A percentile compares a stretch with the other conserved stretches of the same genome.
phyloP scores from a whole-genome alignment of 2,797 vertebrate species.

The Staurois parvus region DNA sequence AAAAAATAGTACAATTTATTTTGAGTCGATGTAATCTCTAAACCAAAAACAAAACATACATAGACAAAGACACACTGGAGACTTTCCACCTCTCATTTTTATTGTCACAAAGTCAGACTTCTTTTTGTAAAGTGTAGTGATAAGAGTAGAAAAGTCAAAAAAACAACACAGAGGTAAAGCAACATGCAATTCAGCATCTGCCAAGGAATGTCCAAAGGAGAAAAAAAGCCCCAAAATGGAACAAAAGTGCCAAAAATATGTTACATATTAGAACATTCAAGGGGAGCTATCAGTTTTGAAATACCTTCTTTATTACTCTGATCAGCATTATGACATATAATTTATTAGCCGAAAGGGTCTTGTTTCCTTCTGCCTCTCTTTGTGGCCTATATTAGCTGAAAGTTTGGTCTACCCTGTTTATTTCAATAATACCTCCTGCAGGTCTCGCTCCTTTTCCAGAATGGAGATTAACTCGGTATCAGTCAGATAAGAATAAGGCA shows the following conservation, averaged over 20 bases:
- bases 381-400: background rate
- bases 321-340: background rate
- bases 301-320: background rate
- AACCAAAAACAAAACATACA: no score
- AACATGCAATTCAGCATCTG: conserved; percentile 22
- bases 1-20: no score
- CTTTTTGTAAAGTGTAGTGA: background rate
- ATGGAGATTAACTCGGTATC: no score
- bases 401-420: background rate
- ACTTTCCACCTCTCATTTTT: conserved; percentile 27
- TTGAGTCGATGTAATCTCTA: no score
- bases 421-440: background rate
- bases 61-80: background rate
- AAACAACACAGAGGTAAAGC: background rate
- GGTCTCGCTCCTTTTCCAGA: no score
- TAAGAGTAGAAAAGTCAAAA: conserved; percentile 8
- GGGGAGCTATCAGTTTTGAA: background rate
- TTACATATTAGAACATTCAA: conserved; percentile 12
- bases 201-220: conserved; percentile 25
- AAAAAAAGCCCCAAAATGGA: conserved; percentile 6
- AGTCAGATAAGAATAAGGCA: no score
- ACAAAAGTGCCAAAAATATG: conserved; percentile 13
- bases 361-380: no score
- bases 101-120: conserved; percentile 34
- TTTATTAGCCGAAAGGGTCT: no score